These are phyloP conservation scores for Steinernema feltiae DNA, from an alignment of 1,140 invertebrate genomes.

Conservation along the genomic window DNA sequence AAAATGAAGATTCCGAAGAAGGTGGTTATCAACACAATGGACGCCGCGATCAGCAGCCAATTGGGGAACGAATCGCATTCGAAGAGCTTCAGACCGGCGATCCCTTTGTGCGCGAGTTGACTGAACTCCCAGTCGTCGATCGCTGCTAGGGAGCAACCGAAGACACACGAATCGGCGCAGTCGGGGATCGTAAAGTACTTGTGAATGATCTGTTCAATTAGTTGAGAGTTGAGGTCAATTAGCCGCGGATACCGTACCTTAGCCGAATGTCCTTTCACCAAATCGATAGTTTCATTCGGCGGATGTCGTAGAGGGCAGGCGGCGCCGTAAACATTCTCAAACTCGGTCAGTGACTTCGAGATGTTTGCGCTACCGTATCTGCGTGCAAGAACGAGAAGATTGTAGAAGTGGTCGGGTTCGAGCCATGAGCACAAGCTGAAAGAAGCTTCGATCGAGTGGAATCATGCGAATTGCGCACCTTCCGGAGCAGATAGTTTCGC, in stretches of 20 bases:
- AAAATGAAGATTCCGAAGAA: not conserved
- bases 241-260: not conserved
- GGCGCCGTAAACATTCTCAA: not conserved
- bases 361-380: not conserved
- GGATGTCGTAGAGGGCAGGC: not conserved
- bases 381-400: not conserved
- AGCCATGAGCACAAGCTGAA: not conserved
- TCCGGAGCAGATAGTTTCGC: not conserved
- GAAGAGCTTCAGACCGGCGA: not conserved
- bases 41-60: not conserved
- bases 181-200: not conserved
- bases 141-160: not conserved
- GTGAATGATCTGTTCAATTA: not conserved
- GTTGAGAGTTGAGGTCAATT: too few relatives aligned
- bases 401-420: conserved; percentile 5
- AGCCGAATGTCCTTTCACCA: not conserved
- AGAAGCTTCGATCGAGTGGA: too few relatives aligned
- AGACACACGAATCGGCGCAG: not conserved
- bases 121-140: not conserved
- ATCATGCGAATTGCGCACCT: not conserved
- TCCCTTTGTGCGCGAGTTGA: not conserved
- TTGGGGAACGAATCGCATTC: not conserved
- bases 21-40: not conserved
- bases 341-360: not conserved
- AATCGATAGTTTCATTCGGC: not conserved